Conservation (phyloP, 2,797 vertebrate genomes). For the Tympanoctomys barrerae region DNA sequence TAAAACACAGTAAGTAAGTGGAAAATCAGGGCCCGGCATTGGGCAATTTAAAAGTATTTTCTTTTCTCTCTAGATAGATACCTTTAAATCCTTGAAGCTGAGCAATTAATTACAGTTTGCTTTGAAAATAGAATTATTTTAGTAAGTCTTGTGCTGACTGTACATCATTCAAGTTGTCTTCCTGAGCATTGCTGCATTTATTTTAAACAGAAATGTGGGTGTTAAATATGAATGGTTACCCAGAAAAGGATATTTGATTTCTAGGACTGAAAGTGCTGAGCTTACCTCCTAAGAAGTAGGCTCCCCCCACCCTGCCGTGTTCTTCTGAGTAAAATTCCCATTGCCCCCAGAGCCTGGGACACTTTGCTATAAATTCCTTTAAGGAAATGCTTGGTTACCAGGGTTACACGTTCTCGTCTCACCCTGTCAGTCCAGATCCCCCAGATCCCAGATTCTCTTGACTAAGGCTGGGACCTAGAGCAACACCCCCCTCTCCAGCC, state of each 20-base stretch:
- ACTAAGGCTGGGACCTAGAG: constrained; percentile 55
- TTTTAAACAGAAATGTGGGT: constrained; percentile 43
- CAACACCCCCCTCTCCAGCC: background rate
- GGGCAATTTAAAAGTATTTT: constrained; percentile 53
- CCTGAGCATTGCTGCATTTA: constrained; percentile 35
- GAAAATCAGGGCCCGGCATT: constrained; percentile 27
- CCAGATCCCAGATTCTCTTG: constrained; percentile 72
- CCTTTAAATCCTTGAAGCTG: constrained; percentile 45
- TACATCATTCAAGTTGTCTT: background rate
- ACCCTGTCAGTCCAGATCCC: constrained; percentile 74
- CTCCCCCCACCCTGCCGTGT: background rate
- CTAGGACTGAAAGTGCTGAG: constrained; percentile 37
- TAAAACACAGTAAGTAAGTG: constrained; percentile 55
- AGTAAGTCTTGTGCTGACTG: background rate
- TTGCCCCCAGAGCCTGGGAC: constrained; percentile 81
- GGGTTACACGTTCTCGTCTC: constrained; percentile 85
- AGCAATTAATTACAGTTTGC: constrained; percentile 20
- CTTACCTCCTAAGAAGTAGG: constrained; percentile 46
- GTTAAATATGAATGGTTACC: constrained; percentile 48
- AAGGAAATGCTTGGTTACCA: constrained; percentile 86
- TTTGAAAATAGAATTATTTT: constrained; percentile 65
- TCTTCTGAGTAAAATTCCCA: constrained; percentile 73
- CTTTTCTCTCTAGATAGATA: constrained; percentile 33
- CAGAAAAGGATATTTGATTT: constrained; percentile 70
- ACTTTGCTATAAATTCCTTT: constrained; percentile 86